These are phyloP conservation scores for Campylomormyrus tamandua DNA, from an alignment of 2,113 vertebrate genomes.

Conservation along the genomic window DNA sequence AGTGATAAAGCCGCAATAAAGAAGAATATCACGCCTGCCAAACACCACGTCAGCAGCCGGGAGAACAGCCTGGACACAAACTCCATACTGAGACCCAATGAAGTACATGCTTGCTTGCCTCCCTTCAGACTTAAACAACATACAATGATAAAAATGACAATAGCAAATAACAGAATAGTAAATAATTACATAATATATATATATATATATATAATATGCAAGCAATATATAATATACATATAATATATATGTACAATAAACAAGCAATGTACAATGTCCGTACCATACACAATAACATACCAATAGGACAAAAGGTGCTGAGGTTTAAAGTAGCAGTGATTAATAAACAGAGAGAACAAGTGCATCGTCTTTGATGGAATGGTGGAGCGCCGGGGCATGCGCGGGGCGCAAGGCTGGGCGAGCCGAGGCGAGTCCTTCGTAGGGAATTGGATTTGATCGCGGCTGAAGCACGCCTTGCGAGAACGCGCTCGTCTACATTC, in stretches of 20 bases:
- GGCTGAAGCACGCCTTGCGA: slow-evolving; percentile 26
- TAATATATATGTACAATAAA: neutral
- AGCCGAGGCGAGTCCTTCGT: slow-evolving; percentile 14
- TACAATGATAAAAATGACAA: neutral
- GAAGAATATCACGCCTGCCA: neutral
- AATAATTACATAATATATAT: no score
- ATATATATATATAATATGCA: no score
- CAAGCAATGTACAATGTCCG: neutral
- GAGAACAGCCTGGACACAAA: neutral
- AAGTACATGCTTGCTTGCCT: neutral
- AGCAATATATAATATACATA: neutral
- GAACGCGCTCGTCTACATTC: slow-evolving; percentile 24
- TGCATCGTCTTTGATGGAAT: neutral
- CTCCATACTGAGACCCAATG: neutral
- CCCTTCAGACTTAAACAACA: neutral
- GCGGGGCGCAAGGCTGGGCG: neutral
- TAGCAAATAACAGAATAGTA: neutral
- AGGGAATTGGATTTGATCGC: slow-evolving; percentile 30
- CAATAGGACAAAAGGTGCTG: neutral
- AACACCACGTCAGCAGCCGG: neutral
- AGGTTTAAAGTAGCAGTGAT: neutral
- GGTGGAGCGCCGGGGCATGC: neutral
- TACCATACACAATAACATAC: neutral
- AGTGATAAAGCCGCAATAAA: no score
- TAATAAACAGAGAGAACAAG: neutral